phyloP scores from a whole-genome alignment of 2,113 vertebrate genomes.

The Rostratula benghalensis region DNA sequence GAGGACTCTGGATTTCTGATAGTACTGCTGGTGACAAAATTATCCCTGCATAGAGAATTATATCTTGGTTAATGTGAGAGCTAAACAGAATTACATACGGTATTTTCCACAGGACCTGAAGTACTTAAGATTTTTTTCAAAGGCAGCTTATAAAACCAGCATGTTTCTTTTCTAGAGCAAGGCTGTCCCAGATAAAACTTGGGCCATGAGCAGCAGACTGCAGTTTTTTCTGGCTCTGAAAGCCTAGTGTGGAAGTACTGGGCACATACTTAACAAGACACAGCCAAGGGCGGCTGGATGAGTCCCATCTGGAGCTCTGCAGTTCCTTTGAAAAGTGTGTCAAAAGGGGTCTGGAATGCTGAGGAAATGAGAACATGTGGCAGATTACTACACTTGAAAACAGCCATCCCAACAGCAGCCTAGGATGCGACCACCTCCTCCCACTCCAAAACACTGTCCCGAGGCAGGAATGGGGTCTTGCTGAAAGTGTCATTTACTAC shows the following conservation, averaged over 20 bases:
- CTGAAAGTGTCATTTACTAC: background rate
- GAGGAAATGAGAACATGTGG: background rate
- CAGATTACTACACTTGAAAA: background rate
- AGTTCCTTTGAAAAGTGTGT: conserved; percentile 12
- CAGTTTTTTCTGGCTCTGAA: background rate
- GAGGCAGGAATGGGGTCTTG: background rate
- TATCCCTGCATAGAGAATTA: background rate
- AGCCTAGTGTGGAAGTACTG: background rate
- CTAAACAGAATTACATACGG: accelerated
- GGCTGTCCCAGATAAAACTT: background rate
- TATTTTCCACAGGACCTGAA: background rate
- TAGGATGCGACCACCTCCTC: background rate
- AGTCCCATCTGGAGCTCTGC: conserved; percentile 42
- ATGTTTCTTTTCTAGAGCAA: background rate
- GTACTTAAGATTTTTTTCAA: background rate
- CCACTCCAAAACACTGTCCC: accelerated
- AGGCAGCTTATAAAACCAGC: background rate
- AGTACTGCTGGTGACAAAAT: background rate
- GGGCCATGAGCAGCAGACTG: background rate
- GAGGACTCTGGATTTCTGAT: background rate
- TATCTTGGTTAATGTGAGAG: background rate
- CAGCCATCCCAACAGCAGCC: background rate
- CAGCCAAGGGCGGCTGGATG: background rate
- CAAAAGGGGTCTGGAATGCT: background rate
- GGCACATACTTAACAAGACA: background rate